Evolutionary conservation across 2,797 vertebrate species (phyloP), one percentile per base, ranked within the genome.

Genomic region (Oryzias sinensis): DNA sequence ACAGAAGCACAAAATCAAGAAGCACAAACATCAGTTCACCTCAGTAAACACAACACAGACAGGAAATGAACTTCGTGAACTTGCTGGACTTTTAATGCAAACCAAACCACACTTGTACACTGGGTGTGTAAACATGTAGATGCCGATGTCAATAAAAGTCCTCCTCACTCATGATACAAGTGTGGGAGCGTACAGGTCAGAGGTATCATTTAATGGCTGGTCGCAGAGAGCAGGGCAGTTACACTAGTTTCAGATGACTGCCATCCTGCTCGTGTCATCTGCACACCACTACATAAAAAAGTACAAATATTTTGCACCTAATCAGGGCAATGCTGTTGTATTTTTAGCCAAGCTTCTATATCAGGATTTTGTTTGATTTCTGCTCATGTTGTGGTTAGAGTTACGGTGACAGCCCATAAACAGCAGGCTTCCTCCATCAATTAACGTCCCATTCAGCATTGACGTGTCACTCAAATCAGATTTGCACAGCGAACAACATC

Each of bases 131-230:
- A 62, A 72, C 66, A 43, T 44, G 46, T 52, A 62, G 41, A 41
- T 25, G 33, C n/a, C 43, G 42, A 43, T 40, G 49, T 53, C 56
- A 61, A 67, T 67, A 43, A 50, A 62, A 51, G 47, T 16, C 0
- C 15, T 52, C 25, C 29, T 4, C 6, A 14, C 46, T 57, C 53
- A 52, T 43, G 49, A 37, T 40, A 18, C 24, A n/a, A 24, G 71
- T 41, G 70, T 59, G 72, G 80, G 79, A 69, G 51, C 80, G 84
- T 5, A 57, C 25, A 58, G 60, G 47, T 62, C 71, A 56, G 53
- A 66, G 68, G 78, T 83, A 77, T 78, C 72, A 79, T 88, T 81
- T 79, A 75, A 68, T 11, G 5, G 27, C 79, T 69, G 54, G 65
- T 65, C 33, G 17, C 29, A 46, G 70, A 56, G 68, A 62, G 54